Evolutionary conservation across 92 coral and sea anemone genomes (phyloP), one percentile per base, ranked within the genome.

Genomic region (Virgularia gustaviana): DNA sequence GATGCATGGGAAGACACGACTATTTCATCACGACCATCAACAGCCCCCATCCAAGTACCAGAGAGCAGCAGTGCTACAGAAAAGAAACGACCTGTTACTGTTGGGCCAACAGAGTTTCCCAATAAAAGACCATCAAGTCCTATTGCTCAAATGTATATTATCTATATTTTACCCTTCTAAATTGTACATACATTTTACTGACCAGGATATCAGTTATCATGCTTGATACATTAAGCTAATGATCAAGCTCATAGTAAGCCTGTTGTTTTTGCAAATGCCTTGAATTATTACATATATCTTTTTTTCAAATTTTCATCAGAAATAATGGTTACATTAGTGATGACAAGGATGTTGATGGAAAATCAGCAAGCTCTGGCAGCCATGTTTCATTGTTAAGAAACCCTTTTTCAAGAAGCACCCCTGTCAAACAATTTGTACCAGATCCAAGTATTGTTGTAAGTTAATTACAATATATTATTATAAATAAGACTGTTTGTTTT

Each of bases 1-100:
- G 91, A 80, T 79, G 97, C 98, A 29, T 95, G 88, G 82, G 89
- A 83, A 4, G 96, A 94, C 64, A 87, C 90, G 23, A 68, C 86
- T 4, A 13, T 80, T 52, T 52, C 58, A 37, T 76, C 59, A 43
- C 65, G 90, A 22, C 96, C 96, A 19, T 82, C 60, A 81, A 82
- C 96, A 31, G 96, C 96, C 19, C 96, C 73, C 5, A 57, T 32
- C 24, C 75, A 77, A 27, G 75, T 47, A 29, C 18, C 43, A 35
- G 75, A 68, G 24, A 58, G 49, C 7, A 33, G 28, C 61, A 68
- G 75, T 24, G 75, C 32, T 15, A 51, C 47, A 51, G 75, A 18
- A 32, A 68, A 33, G 66, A 60, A 32, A 24, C 60, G 75, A 18
- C 75, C 30, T 49, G 75, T 68, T 22, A 68, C 75, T 0, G 75